phyloP scores from a whole-genome alignment of 1,140 invertebrate genomes.

The Chironomus tepperi region DNA sequence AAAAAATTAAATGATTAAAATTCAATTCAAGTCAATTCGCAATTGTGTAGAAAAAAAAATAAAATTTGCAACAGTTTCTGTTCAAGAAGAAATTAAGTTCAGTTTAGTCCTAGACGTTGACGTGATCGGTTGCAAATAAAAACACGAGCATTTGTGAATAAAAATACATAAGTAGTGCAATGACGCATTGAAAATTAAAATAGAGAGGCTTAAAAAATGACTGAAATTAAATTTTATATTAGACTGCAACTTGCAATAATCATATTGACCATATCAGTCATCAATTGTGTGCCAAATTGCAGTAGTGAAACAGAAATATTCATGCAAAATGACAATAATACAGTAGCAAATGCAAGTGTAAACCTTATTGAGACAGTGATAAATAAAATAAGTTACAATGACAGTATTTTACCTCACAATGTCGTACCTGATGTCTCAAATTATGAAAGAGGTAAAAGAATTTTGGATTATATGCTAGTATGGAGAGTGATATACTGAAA shows the following conservation, averaged over 20 bases:
- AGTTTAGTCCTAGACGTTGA: background rate
- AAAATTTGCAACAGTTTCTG: background rate
- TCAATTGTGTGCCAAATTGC: background rate
- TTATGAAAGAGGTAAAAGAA: conserved; percentile 4
- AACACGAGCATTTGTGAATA: background rate
- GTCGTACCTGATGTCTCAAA: background rate
- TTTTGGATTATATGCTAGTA: too few relatives aligned
- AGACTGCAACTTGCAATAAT: background rate
- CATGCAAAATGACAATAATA: background rate
- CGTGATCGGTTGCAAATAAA: background rate
- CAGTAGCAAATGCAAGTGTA: background rate
- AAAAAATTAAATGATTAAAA: background rate
- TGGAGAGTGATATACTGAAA: too few relatives aligned
- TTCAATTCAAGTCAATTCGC: background rate
- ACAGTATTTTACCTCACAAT: background rate
- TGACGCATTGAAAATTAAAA: background rate
- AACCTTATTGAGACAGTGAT: background rate
- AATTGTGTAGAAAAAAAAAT: background rate
- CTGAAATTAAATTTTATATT: background rate
- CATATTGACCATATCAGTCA: background rate
- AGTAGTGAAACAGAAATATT: background rate
- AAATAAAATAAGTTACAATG: background rate
- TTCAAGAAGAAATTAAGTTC: background rate
- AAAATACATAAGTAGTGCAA: background rate
- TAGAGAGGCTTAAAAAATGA: background rate